These are phyloP conservation scores for Oriolus oriolus DNA, from an alignment of 2,113 vertebrate species.

Conservation along the genomic window DNA sequence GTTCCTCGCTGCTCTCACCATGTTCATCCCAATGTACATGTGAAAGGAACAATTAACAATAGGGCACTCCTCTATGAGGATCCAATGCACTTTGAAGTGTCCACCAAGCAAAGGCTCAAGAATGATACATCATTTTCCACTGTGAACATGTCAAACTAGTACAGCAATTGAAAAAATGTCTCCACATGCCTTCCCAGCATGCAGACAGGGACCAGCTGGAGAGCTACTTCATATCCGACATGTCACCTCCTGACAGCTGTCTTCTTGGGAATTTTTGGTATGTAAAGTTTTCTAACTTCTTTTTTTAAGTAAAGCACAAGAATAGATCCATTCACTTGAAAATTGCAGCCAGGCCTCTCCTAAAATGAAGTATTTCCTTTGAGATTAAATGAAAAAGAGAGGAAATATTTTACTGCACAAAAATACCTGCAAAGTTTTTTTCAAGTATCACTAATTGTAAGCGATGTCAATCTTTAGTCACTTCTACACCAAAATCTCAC, in stretches of 20 bases:
- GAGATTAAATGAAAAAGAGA: background rate
- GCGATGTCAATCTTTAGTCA: background rate
- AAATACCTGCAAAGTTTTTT: background rate
- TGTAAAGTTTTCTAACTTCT: slow-evolving; percentile 6
- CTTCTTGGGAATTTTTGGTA: slow-evolving; percentile 50
- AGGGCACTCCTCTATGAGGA: slow-evolving; percentile 73
- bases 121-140: slow-evolving; percentile 78
- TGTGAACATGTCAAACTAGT: slow-evolving; percentile 67
- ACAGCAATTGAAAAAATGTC: slow-evolving; percentile 71
- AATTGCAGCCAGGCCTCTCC: background rate
- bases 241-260: slow-evolving; percentile 56
- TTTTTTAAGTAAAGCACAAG: background rate
- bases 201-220: slow-evolving; percentile 70
- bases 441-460: background rate
- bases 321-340: slow-evolving; percentile 2
- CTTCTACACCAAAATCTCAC: background rate
- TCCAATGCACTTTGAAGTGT: slow-evolving; percentile 83
- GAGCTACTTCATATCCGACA: slow-evolving; percentile 64
- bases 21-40: slow-evolving; percentile 82
- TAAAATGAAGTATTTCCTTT: background rate
- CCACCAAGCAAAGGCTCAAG: slow-evolving; percentile 69
- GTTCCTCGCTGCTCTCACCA: slow-evolving; percentile 76
- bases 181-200: slow-evolving; percentile 73
- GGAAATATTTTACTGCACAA: background rate
- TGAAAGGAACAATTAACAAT: slow-evolving; percentile 90